These are phyloP conservation scores for Megaceryle maxima DNA, from an alignment of 2,113 vertebrate species.

Conservation along the genomic window DNA sequence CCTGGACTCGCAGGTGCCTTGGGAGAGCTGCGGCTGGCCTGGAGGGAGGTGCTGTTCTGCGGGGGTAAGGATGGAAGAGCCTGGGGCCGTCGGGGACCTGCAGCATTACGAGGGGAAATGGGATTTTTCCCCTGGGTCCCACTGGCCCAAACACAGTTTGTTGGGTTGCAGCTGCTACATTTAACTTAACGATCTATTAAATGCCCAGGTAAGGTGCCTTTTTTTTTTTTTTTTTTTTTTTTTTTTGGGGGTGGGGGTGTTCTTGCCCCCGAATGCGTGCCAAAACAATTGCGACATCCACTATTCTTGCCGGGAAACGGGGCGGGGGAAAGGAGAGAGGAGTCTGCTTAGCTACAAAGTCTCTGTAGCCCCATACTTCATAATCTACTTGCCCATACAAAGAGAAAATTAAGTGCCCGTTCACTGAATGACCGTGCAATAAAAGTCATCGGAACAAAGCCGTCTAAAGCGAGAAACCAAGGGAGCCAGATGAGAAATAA, in stretches of 20 bases:
- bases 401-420: conserved; percentile 52
- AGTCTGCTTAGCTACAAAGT: background rate
- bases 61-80: background rate
- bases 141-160: background rate
- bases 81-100: background rate
- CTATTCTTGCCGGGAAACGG: background rate
- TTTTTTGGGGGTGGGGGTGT: too few species aligned
- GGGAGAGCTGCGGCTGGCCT: background rate
- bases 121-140: background rate
- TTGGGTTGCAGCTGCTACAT: background rate
- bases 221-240: too few species aligned
- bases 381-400: conserved; percentile 45
- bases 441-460: conserved; percentile 71
- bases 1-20: background rate
- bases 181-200: background rate
- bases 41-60: background rate
- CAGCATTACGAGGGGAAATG: background rate
- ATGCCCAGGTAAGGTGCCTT: background rate
- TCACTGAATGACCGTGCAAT: conserved; percentile 56
- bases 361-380: conserved; percentile 48
- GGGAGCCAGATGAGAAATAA: conserved; percentile 92
- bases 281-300: background rate
- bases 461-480: conserved; percentile 50
- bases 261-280: background rate
- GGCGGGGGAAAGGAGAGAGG: background rate